These are phyloP conservation scores for Pelobates fuscus DNA, from an alignment of 2,113 vertebrate genomes.

Conservation along the genomic window DNA sequence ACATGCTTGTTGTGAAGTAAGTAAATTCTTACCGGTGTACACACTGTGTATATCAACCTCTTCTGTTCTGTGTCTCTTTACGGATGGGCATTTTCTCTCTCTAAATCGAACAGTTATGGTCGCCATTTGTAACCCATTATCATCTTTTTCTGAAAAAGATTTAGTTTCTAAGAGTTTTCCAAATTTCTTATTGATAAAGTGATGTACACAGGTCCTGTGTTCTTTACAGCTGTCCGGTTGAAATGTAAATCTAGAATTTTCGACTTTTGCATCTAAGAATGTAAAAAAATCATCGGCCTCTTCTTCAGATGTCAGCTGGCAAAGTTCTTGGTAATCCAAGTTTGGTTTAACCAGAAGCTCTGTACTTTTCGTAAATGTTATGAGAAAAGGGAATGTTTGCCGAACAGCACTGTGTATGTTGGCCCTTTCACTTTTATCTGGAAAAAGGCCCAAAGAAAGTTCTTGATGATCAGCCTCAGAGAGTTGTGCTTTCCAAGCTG, in stretches of 20 bases:
- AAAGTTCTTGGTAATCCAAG: conserved; percentile 80
- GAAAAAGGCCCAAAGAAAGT: conserved; percentile 75
- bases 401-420: conserved; percentile 79
- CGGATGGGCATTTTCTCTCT: conserved; percentile 63
- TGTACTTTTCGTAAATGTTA: conserved; percentile 77
- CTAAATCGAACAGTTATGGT: conserved; percentile 85
- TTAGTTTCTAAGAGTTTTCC: conserved; percentile 93
- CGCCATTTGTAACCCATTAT: conserved; percentile 53
- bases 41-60: conserved; percentile 64
- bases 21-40: conserved; percentile 84
- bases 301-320: conserved; percentile 79
- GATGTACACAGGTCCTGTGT: conserved; percentile 86
- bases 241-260: conserved; percentile 82
- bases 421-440: conserved; percentile 79
- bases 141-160: conserved; percentile 69
- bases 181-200: conserved; percentile 85
- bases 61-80: conserved; percentile 72
- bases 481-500: conserved; percentile 40
- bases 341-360: conserved; percentile 86
- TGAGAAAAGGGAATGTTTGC: conserved; percentile 84
- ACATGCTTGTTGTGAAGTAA: no score
- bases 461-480: conserved; percentile 52
- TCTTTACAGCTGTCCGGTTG: conserved; percentile 79
- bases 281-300: conserved; percentile 86
- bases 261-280: conserved; percentile 85